These are phyloP conservation scores for Malaclemys terrapin DNA, from an alignment of 2,113 vertebrate genomes.

Conservation along the genomic window DNA sequence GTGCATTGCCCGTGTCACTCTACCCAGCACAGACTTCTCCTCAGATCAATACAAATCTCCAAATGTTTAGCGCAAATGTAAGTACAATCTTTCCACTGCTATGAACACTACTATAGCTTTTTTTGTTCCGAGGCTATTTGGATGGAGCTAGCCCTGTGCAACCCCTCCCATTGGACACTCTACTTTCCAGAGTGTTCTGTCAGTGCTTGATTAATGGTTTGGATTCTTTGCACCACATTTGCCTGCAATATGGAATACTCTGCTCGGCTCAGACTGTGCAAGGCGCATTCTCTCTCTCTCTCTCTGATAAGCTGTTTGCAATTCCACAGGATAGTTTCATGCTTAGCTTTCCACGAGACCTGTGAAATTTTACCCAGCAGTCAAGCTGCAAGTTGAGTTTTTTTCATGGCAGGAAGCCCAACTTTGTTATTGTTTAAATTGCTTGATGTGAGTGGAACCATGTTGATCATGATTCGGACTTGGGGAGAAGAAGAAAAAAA, in stretches of 20 bases:
- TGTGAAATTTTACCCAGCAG: constrained; percentile 60
- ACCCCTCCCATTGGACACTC: constrained; percentile 50
- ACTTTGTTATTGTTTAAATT: constrained; percentile 34
- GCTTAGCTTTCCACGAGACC: not conserved
- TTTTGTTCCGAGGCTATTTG: constrained; percentile 9
- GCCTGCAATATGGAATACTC: constrained; percentile 50
- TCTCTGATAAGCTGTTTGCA: constrained; percentile 6
- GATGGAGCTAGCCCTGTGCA: constrained; percentile 18
- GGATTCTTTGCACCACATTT: constrained; percentile 58
- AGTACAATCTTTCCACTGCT: constrained; percentile 19
- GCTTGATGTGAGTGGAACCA: constrained; percentile 3
- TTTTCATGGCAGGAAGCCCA: constrained; percentile 56
- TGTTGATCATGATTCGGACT: constrained; percentile 35
- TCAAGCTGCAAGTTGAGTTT: not conserved
- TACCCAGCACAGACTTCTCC: not conserved
- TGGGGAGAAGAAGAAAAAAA: not conserved
- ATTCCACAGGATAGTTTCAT: constrained; percentile 34
- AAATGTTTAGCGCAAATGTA: not conserved
- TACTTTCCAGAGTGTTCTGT: constrained; percentile 28
- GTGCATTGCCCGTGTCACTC: not conserved
- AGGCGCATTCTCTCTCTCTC: constrained; percentile 25
- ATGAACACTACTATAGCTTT: constrained; percentile 44
- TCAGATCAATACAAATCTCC: constrained; percentile 58
- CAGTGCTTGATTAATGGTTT: constrained; percentile 57
- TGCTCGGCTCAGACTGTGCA: constrained; percentile 32